Evolutionary conservation across 2,113 vertebrate genomes (phyloP), one percentile per base, ranked within the genome.

Genomic region (Chascanopsetta lugubris): DNA sequence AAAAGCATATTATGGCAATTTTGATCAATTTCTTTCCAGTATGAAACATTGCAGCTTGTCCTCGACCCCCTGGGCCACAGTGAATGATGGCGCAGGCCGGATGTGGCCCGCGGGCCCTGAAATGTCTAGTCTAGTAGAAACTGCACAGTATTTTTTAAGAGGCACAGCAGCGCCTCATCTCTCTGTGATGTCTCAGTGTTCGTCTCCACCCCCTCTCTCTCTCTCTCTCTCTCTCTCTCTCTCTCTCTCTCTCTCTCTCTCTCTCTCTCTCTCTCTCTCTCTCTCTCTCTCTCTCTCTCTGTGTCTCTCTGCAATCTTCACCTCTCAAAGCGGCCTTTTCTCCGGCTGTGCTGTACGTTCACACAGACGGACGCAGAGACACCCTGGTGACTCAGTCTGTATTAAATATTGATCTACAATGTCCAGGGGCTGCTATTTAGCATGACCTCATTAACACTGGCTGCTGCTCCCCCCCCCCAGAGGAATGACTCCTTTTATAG

Each of bases 381-480:
- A 21, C 58, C 15, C n/a, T 17, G 51, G 85, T 91, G 90, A 92
- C 80, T 90, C 90, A 91, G 76, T 69, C 73, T 45, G 59, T 83
- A 90, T 91, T 88, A 91, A 91, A 90, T 92, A 92, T 92, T 92
- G 88, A 92, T 91, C 85, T 64, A 69, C 85, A 83, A 87, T 87
- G 75, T 85, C 83, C 86, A 77, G 78, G 64, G 69, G 77, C 86
- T 80, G 77, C 85, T 89, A 87, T 89, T 90, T 91, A 79, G 85
- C 87, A 85, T 90, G 84, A 85, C 85, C 87, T 87, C 89, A 89
- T 92, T 90, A 91, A 84, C 85, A 82, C 74, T 73, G 76, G 82
- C 85, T 85, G 77, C 79, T 40, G 70, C 74, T 78, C 73, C 77
- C 32, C 60, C 72, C 74, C 79, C 73, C 77, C 32, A 61, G 75